Conservation (phyloP, 2,888 invertebrate genomes). For the Gymnocheta viridis region DNA sequence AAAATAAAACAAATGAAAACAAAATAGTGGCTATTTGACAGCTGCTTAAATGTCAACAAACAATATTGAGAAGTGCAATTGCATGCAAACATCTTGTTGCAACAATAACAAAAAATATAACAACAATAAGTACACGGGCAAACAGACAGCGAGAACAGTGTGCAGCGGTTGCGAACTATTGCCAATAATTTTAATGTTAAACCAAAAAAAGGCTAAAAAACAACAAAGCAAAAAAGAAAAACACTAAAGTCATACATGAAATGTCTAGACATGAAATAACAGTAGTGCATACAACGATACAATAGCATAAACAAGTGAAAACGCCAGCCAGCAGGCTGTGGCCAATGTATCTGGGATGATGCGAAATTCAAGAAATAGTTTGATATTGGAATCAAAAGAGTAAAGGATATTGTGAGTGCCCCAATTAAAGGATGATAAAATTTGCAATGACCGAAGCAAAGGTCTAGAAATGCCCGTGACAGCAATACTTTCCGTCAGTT, state of each 20-base stretch:
- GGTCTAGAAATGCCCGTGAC: no score
- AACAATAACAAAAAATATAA: not conserved
- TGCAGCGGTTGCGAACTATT: slow-evolving; percentile 34
- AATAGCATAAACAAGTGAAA: slow-evolving; percentile 28
- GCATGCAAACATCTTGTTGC: slow-evolving; percentile 27
- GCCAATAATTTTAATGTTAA: slow-evolving; percentile 54
- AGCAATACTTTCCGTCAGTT: no score
- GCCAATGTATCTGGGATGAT: no score
- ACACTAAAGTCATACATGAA: slow-evolving; percentile 60
- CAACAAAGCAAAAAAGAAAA: slow-evolving; percentile 28
- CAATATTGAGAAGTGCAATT: slow-evolving; percentile 49
- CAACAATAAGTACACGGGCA: slow-evolving; percentile 23
- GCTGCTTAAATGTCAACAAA: slow-evolving; percentile 65
- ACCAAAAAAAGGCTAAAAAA: slow-evolving; percentile 12
- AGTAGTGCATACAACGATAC: slow-evolving; percentile 54
- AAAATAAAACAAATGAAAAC: slow-evolving; percentile 28
- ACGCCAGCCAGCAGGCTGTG: not conserved
- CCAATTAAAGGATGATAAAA: no score
- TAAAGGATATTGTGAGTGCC: no score
- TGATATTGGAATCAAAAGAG: no score
- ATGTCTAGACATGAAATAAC: slow-evolving; percentile 71
- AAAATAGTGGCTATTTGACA: slow-evolving; percentile 61
- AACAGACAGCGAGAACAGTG: not conserved
- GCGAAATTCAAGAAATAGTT: no score
- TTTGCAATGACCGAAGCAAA: no score